Evolutionary conservation across 2,888 invertebrate genomes (phyloP).

Genomic region (Nemurella pictetii): DNA sequence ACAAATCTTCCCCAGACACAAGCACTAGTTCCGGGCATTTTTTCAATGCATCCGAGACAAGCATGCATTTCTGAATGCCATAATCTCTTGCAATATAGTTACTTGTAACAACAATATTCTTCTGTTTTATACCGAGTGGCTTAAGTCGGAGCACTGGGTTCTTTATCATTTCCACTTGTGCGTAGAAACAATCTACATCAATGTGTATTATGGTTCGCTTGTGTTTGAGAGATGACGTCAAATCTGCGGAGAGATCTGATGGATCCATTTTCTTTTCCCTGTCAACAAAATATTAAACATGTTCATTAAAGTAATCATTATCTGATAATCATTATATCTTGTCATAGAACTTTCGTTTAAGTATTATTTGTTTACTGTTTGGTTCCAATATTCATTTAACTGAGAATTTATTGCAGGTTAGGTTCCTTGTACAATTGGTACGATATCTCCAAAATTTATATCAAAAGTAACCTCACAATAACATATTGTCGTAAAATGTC

Average conservation of each 20-base stretch:
- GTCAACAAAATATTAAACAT: too few relatives aligned
- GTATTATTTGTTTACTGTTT: too few relatives aligned
- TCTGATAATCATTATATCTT: too few relatives aligned
- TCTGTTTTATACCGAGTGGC: slow-evolving; percentile 82
- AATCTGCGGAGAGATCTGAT: slow-evolving; percentile 38
- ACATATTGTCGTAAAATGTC: too few relatives aligned
- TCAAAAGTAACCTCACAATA: too few relatives aligned
- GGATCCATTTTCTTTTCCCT: too few relatives aligned
- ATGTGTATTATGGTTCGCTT: slow-evolving; percentile 74
- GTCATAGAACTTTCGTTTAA: too few relatives aligned
- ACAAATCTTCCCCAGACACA: slow-evolving; percentile 81
- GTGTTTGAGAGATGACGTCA: slow-evolving; percentile 53
- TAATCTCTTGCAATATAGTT: slow-evolving; percentile 78
- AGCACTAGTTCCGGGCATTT: slow-evolving; percentile 74
- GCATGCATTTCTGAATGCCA: slow-evolving; percentile 79
- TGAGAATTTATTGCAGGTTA: too few relatives aligned
- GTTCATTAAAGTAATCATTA: too few relatives aligned
- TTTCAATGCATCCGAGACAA: slow-evolving; percentile 70
- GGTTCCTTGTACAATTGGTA: too few relatives aligned
- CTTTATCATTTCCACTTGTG: slow-evolving; percentile 80
- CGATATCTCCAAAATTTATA: too few relatives aligned
- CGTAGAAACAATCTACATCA: slow-evolving; percentile 84
- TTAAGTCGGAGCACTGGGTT: slow-evolving; percentile 67
- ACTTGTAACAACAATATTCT: slow-evolving; percentile 80
- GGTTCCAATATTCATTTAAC: too few relatives aligned